phyloP scores from a whole-genome alignment of 2,888 invertebrate genomes.

The Acanthopleura granulata region DNA sequence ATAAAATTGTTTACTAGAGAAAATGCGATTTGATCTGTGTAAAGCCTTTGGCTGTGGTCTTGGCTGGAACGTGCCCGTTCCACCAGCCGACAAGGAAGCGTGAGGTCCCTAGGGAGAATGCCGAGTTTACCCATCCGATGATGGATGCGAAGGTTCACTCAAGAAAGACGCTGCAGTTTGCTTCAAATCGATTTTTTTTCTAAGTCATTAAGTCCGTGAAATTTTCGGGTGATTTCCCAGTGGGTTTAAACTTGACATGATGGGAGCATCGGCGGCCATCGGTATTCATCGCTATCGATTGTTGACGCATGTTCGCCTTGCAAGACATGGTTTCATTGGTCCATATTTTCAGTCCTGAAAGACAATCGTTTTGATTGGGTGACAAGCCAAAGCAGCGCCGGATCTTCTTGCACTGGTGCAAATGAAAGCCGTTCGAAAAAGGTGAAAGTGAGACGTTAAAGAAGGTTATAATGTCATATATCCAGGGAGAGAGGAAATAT shows the following conservation, averaged over 20 bases:
- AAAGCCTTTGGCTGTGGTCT: neutral
- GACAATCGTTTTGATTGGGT: neutral
- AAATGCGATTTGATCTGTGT: neutral
- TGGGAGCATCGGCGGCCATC: neutral
- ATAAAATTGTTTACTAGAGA: neutral
- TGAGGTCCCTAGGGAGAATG: neutral
- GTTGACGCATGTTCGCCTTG: neutral
- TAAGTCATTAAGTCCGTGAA: slow-evolving; percentile 18
- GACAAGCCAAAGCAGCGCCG: neutral
- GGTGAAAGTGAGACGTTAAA: slow-evolving; percentile 13
- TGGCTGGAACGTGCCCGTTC: neutral
- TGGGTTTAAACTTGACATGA: neutral
- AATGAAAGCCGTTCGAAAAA: neutral
- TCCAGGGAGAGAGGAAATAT: slow-evolving; percentile 1
- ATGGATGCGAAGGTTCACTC: neutral
- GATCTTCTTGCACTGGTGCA: neutral
- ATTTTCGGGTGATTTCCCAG: slow-evolving; percentile 18
- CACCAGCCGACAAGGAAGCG: too few relatives aligned
- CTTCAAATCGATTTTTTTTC: slow-evolving; percentile 15
- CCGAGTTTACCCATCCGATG: slow-evolving; percentile 10
- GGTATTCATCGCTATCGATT: slow-evolving; percentile 13
- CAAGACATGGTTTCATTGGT: slow-evolving; percentile 1
- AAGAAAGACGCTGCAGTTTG: slow-evolving; percentile 1
- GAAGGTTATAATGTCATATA: slow-evolving; percentile 11
- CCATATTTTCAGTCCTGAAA: neutral